These are phyloP conservation scores for Lordiphosa fenestrarum DNA, from an alignment of 2,888 invertebrate genomes.

Conservation along the genomic window DNA sequence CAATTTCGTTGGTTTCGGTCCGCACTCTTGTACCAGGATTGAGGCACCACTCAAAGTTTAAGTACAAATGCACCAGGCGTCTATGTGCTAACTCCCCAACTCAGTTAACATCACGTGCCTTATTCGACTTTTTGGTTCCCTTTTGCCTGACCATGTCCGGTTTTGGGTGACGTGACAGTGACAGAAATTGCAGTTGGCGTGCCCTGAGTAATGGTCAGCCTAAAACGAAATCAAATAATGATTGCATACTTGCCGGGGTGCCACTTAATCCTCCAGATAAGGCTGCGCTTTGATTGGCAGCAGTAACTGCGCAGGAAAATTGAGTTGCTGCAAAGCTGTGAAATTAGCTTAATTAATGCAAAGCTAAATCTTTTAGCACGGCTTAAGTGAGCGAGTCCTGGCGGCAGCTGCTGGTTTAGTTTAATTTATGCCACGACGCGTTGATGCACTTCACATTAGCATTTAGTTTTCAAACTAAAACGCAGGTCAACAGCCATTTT, in stretches of 20 bases:
- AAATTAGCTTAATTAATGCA: slow-evolving; percentile 61
- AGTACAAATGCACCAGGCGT: too few species aligned
- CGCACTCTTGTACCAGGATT: too few species aligned
- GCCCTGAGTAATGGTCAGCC: slow-evolving; percentile 14
- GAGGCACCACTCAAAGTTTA: too few species aligned
- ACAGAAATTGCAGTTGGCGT: slow-evolving; percentile 60
- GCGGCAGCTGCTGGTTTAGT: slow-evolving; percentile 37
- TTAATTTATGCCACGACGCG: slow-evolving; percentile 58
- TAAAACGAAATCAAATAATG: slow-evolving; percentile 46
- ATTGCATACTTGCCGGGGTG: slow-evolving; percentile 42
- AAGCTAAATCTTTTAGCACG: slow-evolving; percentile 56
- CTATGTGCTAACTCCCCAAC: neutral
- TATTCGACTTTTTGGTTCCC: slow-evolving; percentile 9
- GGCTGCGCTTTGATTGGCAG: slow-evolving; percentile 33
- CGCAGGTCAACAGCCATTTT: slow-evolving; percentile 12
- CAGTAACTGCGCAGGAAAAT: slow-evolving; percentile 1
- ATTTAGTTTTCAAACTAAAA: slow-evolving; percentile 39
- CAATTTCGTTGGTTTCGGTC: too few species aligned
- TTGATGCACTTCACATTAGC: slow-evolving; percentile 51
- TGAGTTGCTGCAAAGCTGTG: slow-evolving; percentile 12
- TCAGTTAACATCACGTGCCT: slow-evolving; percentile 22
- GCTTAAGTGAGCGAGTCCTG: slow-evolving; percentile 33
- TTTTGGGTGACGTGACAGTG: slow-evolving; percentile 40
- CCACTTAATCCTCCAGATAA: slow-evolving; percentile 7
- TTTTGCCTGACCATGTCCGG: slow-evolving; percentile 1